phyloP scores from a whole-genome alignment of 2,888 invertebrate species.

The Agrotis segetum region DNA sequence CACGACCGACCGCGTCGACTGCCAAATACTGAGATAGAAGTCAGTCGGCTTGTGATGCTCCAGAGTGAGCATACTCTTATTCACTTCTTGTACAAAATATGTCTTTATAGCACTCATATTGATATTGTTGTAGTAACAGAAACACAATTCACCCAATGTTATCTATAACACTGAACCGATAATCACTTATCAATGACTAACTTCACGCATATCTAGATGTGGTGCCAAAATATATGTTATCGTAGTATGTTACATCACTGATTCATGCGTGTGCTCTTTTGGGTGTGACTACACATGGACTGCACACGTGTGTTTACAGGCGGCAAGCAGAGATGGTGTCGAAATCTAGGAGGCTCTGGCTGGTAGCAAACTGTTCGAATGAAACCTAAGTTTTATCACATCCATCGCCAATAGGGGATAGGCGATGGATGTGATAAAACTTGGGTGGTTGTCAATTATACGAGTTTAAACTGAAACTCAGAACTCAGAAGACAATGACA shows the following conservation, averaged over 20 bases:
- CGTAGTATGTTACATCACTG: slow-evolving; percentile 39
- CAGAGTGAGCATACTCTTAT: slow-evolving; percentile 77
- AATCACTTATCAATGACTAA: slow-evolving; percentile 66
- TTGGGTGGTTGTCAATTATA: too few species aligned
- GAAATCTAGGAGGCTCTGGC: background rate
- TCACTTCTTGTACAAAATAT: slow-evolving; percentile 81
- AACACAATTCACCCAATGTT: slow-evolving; percentile 62
- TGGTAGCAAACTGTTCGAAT: slow-evolving; percentile 3
- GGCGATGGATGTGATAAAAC: too few species aligned
- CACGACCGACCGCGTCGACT: slow-evolving; percentile 80
- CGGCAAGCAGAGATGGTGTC: background rate
- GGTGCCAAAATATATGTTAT: slow-evolving; percentile 71
- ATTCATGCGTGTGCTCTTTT: slow-evolving; percentile 22
- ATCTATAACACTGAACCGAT: slow-evolving; percentile 67
- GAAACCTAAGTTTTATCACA: too few species aligned
- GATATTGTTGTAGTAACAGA: slow-evolving; percentile 57
- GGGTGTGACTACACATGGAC: slow-evolving; percentile 19
- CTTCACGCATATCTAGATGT: slow-evolving; percentile 64
- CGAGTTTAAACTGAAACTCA: too few species aligned
- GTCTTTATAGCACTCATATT: slow-evolving; percentile 81
- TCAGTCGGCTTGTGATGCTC: slow-evolving; percentile 81
- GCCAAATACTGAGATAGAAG: slow-evolving; percentile 86
- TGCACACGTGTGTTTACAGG: slow-evolving; percentile 10
- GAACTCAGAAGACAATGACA: too few species aligned
- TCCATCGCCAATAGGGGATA: too few species aligned